Percentiles rank a stretch among this genome's conserved stretches.
Evolutionary conservation across 2,888 invertebrate species (phyloP).

Genomic region (Hydraecia micacea): DNA sequence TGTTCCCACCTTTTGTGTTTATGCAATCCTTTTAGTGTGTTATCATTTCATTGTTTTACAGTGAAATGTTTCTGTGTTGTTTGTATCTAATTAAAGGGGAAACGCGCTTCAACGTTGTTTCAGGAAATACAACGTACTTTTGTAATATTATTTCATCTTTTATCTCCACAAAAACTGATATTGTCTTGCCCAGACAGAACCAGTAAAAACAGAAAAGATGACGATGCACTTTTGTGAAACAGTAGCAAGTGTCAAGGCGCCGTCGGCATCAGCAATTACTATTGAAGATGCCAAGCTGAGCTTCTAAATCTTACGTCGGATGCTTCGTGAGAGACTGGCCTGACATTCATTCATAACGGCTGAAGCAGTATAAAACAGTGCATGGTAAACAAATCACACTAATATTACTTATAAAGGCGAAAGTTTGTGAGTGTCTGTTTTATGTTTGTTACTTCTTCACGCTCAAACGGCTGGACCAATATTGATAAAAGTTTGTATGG

Average conservation of each 20-base stretch:
- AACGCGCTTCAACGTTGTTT: not conserved
- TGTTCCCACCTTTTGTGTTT: conserved; percentile 27
- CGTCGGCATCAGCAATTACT: not conserved
- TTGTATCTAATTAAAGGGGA: too few species aligned
- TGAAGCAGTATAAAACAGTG: too few species aligned
- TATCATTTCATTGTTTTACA: conserved; percentile 6
- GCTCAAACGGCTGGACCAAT: too few species aligned
- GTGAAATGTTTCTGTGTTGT: not conserved
- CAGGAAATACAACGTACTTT: not conserved
- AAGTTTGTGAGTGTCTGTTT: too few species aligned
- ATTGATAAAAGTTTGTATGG: too few species aligned
- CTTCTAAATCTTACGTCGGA: not conserved
- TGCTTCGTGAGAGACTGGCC: not conserved
- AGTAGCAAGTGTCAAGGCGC: not conserved
- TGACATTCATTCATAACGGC: too few species aligned
- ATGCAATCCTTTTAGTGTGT: conserved; percentile 17
- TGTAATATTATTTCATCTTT: not conserved
- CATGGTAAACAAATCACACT: too few species aligned
- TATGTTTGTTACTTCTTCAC: too few species aligned
- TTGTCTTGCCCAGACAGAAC: not conserved
- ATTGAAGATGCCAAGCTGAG: not conserved
- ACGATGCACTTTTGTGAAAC: not conserved
- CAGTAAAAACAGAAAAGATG: not conserved
- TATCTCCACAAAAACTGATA: not conserved
- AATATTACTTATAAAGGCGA: too few species aligned